Conservation (phyloP, 2,888 invertebrate species). For the Machimus rusticus region DNA sequence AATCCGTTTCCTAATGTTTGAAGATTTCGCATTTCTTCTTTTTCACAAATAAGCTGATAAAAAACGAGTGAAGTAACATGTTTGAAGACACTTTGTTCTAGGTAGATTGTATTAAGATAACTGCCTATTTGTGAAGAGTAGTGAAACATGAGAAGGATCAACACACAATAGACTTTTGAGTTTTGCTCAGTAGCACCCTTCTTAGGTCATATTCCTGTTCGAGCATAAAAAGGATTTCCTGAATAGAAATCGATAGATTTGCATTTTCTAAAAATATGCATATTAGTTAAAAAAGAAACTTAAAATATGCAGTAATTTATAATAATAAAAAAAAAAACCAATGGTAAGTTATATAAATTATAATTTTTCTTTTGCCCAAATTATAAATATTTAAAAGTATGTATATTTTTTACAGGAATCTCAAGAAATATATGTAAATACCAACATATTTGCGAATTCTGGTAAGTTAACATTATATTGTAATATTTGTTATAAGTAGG, state of each 20-base stretch:
- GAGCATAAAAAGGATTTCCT: background rate
- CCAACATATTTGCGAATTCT: background rate
- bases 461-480: background rate
- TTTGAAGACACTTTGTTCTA: slow-evolving; percentile 45
- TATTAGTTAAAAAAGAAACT: background rate
- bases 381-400: background rate
- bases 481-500: background rate
- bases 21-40: background rate
- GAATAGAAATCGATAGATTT: background rate
- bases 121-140: background rate
- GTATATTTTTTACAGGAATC: background rate
- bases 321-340: no score
- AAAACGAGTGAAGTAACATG: slow-evolving; percentile 48
- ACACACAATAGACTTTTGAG: background rate
- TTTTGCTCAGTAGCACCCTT: background rate
- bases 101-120: slow-evolving; percentile 29
- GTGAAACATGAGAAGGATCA: slow-evolving; percentile 20
- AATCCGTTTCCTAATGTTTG: background rate
- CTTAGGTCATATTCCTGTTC: background rate
- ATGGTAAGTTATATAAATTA: background rate
- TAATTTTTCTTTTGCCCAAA: background rate
- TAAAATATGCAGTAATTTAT: no score
- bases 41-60: slow-evolving; percentile 44
- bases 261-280: background rate
- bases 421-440: background rate